Conservation (phyloP, 1,140 invertebrate genomes). For the Apis cerana region DNA sequence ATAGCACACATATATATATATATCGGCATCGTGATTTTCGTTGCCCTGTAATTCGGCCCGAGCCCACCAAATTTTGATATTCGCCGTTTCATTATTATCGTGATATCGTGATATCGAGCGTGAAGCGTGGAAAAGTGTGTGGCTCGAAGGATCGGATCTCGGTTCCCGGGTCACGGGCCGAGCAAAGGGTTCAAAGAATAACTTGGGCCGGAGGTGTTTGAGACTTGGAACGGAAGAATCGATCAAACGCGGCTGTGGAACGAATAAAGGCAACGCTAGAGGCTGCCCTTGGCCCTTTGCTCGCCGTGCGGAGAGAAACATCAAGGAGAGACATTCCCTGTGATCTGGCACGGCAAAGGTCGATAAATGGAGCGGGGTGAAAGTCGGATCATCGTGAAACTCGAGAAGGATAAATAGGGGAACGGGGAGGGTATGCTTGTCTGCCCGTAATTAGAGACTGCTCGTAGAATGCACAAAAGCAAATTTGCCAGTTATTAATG, state of each 20-base stretch:
- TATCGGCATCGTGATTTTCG: neutral
- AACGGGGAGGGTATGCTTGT: neutral
- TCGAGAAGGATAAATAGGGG: slow-evolving; percentile 1
- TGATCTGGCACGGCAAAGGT: slow-evolving; percentile 39
- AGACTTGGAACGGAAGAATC: slow-evolving; percentile 38
- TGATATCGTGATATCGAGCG: neutral
- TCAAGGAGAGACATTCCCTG: slow-evolving; percentile 49
- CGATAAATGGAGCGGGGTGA: slow-evolving; percentile 23
- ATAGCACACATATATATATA: neutral
- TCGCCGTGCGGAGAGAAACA: slow-evolving; percentile 8
- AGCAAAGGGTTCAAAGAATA: slow-evolving; percentile 36
- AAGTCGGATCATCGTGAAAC: slow-evolving; percentile 26
- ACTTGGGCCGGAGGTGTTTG: slow-evolving; percentile 38
- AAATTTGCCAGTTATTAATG: too few relatives aligned
- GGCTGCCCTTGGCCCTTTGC: slow-evolving; percentile 16
- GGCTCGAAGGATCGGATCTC: neutral
- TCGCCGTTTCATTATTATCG: neutral
- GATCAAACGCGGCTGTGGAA: slow-evolving; percentile 33
- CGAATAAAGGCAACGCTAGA: slow-evolving; percentile 35
- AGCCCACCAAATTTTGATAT: neutral
- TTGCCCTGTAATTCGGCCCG: neutral
- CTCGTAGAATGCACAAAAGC: neutral
- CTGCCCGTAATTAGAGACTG: neutral
- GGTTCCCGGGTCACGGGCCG: slow-evolving; percentile 4
- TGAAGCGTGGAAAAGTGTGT: neutral